Percentiles rank a stretch among this genome's conserved stretches.
Evolutionary conservation across 2,797 vertebrate species (phyloP).

Genomic region (Phrynocephalus guinanensis): DNA sequence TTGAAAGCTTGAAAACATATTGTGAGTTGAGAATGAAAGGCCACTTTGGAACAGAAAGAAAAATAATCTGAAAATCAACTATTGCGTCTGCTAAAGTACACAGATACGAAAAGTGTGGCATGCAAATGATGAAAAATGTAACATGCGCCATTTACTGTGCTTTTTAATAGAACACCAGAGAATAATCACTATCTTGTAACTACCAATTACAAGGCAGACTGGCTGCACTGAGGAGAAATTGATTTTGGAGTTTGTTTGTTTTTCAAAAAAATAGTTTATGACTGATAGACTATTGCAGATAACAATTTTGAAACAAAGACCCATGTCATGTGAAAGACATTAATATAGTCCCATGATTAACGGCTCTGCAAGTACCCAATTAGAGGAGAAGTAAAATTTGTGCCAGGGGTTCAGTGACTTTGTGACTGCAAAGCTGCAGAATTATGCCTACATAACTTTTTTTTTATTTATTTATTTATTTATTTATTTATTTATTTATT

Average conservation of each 20-base stretch:
- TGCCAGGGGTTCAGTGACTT: slow-evolving; percentile 21
- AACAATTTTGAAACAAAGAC: slow-evolving; percentile 54
- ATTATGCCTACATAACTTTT: slow-evolving; percentile 12
- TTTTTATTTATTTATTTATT: too few relatives aligned
- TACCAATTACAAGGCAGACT: slow-evolving; percentile 66
- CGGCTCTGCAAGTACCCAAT: slow-evolving; percentile 46
- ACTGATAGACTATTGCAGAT: slow-evolving; percentile 55
- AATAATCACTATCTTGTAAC: slow-evolving; percentile 62
- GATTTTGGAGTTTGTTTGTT: slow-evolving; percentile 41
- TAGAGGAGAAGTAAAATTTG: slow-evolving; percentile 30
- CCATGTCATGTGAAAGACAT: background rate
- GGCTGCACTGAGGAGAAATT: slow-evolving; percentile 51
- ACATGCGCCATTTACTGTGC: slow-evolving; percentile 42
- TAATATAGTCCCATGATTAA: slow-evolving; percentile 41
- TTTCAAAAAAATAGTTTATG: slow-evolving; percentile 57
- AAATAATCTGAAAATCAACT: slow-evolving; percentile 24
- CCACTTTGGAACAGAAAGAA: slow-evolving; percentile 12
- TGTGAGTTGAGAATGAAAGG: slow-evolving; percentile 42
- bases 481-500: too few relatives aligned
- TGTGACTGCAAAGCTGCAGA: slow-evolving; percentile 13
- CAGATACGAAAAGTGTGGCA: slow-evolving; percentile 16
- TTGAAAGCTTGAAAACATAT: slow-evolving; percentile 25
- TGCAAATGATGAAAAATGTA: slow-evolving; percentile 51
- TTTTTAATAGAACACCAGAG: slow-evolving; percentile 51
- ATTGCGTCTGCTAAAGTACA: slow-evolving; percentile 21